Evolutionary conservation across 1,140 invertebrate species (phyloP), one percentile per base, ranked within the genome.

Genomic region (Glossosoma conforme): DNA sequence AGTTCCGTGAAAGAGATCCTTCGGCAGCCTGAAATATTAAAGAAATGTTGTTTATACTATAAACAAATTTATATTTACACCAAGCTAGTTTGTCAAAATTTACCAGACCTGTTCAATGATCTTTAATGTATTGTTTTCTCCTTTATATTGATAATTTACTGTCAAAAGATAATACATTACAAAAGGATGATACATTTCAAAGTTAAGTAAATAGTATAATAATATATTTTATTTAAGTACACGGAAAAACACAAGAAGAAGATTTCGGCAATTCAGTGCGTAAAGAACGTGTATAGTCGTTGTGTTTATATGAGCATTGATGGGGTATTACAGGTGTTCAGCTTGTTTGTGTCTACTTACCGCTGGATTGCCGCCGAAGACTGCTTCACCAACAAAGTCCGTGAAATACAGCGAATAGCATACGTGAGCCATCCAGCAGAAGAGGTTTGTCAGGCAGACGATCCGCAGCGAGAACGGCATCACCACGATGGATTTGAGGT

Each of bases 381-480:
- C 91, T 20, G 90, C 85, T 72, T 97, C 92, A 0, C 93, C 95
- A 4, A 97, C 93, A 66, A 96, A 98, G 70, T 97, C 93, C 0
- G 95, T 97, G 65, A 97, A 97, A 68, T 97, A 97, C 0, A 98
- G 73, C 0, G 93, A 97, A 64, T 97, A 98, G 66, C 92, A 96
- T 1, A 97, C 91, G 46, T 97, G 87, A 0, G 93, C 91, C 91
- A 95, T 97, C 95, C 94, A 97, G 63, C 91, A 96, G 67, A 97
- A 97, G 0, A 97, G 76, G 74, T 97, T 97, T 0, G 93, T 97
- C 2, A 96, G 54, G 62, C 94, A 97, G 1, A 98, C 78, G 58
- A 93, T 82, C 25, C 85, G 77, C 46, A 98, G 72, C 2, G 89
- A 93, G 48, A 76, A 72, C 0, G 94, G 93, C 90, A 97, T 95